These are phyloP conservation scores for Gonioctena quinquepunctata DNA, from an alignment of 1,140 invertebrate species.

Conservation along the genomic window DNA sequence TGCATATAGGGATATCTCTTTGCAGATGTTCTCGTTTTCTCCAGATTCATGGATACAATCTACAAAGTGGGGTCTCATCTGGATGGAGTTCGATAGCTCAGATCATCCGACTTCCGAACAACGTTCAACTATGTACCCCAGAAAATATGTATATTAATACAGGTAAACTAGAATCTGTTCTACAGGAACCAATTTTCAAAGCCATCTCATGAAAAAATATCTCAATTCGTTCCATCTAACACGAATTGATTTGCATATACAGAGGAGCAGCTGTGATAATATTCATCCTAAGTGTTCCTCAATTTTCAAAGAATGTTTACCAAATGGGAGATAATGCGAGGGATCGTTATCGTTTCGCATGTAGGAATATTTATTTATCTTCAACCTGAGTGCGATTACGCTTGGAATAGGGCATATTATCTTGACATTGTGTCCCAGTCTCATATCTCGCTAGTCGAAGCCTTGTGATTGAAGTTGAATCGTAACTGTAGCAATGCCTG, in stretches of 20 bases:
- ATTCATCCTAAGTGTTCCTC: too few species aligned
- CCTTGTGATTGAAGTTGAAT: too few species aligned
- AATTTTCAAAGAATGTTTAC: neutral
- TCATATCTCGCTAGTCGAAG: too few species aligned
- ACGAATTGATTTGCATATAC: neutral
- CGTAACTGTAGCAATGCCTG: too few species aligned
- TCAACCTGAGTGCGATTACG: too few species aligned
- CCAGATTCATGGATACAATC: neutral
- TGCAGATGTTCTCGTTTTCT: neutral
- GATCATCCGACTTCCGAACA: neutral
- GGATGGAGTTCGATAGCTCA: neutral
- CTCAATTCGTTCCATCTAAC: neutral
- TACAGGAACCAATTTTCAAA: neutral
- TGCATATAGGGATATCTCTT: too few species aligned
- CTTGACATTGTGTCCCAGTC: too few species aligned
- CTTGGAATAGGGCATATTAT: too few species aligned
- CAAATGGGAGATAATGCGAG: neutral
- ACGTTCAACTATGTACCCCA: neutral
- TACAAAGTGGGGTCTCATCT: neutral
- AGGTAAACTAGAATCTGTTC: neutral
- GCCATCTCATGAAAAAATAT: neutral
- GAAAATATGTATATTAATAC: neutral
- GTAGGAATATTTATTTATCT: too few species aligned
- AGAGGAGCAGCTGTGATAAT: neutral
- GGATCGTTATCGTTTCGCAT: neutral